A percentile compares a stretch with the other conserved stretches of the same genome.
phyloP scores from a whole-genome alignment of 2,113 vertebrate genomes.

The Salvator merianae region DNA sequence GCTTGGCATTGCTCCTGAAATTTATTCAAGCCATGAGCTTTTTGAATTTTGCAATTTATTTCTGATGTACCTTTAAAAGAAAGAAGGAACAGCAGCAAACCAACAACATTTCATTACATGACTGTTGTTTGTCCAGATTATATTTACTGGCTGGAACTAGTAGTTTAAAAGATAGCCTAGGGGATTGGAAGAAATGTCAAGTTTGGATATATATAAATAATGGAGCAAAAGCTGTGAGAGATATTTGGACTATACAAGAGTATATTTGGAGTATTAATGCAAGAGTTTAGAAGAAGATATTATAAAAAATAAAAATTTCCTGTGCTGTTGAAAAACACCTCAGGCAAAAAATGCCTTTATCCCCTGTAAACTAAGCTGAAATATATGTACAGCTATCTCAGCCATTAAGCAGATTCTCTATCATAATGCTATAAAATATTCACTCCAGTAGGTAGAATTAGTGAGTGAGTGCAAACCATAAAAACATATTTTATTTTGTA shows the following conservation, averaged over 20 bases:
- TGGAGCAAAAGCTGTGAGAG: conserved; percentile 54
- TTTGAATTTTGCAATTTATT: too few relatives aligned
- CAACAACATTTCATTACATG: too few relatives aligned
- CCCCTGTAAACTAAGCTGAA: conserved; percentile 59
- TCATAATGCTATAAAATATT: conserved; percentile 62
- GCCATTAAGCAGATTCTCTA: conserved; percentile 52
- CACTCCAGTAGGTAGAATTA: conserved; percentile 53
- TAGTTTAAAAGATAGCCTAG: neutral
- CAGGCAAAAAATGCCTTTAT: conserved; percentile 53
- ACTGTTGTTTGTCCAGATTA: too few relatives aligned
- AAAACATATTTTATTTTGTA: conserved; percentile 45
- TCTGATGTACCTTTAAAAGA: too few relatives aligned
- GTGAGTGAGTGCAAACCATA: conserved; percentile 50
- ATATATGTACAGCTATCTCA: conserved; percentile 50
- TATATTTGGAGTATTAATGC: conserved; percentile 58
- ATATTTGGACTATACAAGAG: conserved; percentile 47
- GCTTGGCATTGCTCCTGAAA: too few relatives aligned
- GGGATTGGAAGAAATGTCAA: neutral
- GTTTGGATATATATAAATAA: conserved; percentile 47
- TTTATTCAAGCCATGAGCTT: too few relatives aligned
- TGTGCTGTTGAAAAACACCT: conserved; percentile 48
- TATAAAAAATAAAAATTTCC: conserved; percentile 66
- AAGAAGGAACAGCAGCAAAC: too few relatives aligned
- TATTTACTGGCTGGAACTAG: too few relatives aligned
- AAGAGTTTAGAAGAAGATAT: conserved; percentile 51